Conservation (phyloP, 2,113 vertebrate genomes). For the Diphyllodes magnificus region DNA sequence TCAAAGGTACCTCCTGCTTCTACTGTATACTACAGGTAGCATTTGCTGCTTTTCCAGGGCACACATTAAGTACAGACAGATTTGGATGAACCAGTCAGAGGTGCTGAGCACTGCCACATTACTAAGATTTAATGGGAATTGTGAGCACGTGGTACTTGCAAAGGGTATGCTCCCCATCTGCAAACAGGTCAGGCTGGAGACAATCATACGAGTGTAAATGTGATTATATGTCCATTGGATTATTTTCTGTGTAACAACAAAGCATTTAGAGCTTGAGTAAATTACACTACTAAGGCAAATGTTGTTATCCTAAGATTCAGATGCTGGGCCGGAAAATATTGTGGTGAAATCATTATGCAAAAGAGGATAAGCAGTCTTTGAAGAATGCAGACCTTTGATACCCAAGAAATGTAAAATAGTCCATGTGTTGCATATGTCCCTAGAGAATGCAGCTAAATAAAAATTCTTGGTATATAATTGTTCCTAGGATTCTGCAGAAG, state of each 20-base stretch:
- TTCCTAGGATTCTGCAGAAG: neutral
- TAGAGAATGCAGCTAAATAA: neutral
- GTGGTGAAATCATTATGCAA: constrained; percentile 24
- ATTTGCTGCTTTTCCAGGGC: neutral
- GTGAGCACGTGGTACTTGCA: neutral
- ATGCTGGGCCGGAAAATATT: neutral
- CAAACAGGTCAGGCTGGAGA: neutral
- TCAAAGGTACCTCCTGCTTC: neutral
- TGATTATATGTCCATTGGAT: neutral
- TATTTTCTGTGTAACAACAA: neutral
- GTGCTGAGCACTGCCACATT: neutral
- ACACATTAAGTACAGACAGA: neutral
- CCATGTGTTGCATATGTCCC: neutral
- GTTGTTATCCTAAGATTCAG: neutral
- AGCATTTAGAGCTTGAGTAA: neutral
- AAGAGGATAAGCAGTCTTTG: neutral
- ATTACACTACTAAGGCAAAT: neutral
- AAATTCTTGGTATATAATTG: neutral
- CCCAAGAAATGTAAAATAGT: neutral
- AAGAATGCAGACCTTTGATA: neutral
- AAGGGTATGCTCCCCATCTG: neutral
- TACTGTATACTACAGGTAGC: neutral
- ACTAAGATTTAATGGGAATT: neutral
- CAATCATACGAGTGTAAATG: neutral
- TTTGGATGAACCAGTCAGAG: neutral